These are phyloP conservation scores for Laspeyria flexula DNA, from an alignment of 2,888 invertebrate genomes.

Conservation along the genomic window DNA sequence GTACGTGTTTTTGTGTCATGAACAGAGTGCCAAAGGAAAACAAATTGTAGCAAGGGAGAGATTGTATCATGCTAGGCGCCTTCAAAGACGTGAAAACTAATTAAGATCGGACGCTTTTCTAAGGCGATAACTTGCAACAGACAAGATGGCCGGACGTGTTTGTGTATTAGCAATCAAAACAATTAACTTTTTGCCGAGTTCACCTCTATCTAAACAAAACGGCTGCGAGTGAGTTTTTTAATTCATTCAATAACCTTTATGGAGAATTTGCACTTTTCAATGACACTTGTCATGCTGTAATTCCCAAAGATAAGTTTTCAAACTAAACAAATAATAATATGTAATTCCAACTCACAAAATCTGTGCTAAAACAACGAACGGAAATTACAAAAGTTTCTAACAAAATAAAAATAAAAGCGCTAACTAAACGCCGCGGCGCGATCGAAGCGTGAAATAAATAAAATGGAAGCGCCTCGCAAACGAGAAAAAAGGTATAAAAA, in stretches of 20 bases:
- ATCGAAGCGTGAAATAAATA: constrained; percentile 83
- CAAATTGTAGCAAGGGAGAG: constrained; percentile 84
- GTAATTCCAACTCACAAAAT: constrained; percentile 23
- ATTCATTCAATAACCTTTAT: constrained; percentile 53
- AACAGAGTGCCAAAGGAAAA: constrained; percentile 79
- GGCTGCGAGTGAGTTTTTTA: constrained; percentile 51
- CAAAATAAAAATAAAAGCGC: constrained; percentile 64
- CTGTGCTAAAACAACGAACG: constrained; percentile 40
- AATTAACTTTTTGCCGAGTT: constrained; percentile 82
- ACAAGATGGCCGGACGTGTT: constrained; percentile 76
- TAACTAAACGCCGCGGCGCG: constrained; percentile 74
- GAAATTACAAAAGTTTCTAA: constrained; percentile 63
- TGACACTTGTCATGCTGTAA: too few species aligned
- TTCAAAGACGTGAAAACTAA: constrained; percentile 85
- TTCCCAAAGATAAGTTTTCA: constrained; percentile 5
- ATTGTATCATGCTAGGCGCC: constrained; percentile 83
- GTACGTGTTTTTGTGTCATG: constrained; percentile 70
- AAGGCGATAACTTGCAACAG: constrained; percentile 79
- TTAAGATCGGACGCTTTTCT: constrained; percentile 85
- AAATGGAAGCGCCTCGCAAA: constrained; percentile 76
- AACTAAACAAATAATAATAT: constrained; percentile 7
- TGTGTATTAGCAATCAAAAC: constrained; percentile 84
- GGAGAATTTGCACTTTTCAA: constrained; percentile 42
- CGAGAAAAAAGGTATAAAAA: constrained; percentile 74
- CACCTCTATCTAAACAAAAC: constrained; percentile 71